Conservation (phyloP, 2,888 invertebrate genomes). For the Notocelia uddmanniana region DNA sequence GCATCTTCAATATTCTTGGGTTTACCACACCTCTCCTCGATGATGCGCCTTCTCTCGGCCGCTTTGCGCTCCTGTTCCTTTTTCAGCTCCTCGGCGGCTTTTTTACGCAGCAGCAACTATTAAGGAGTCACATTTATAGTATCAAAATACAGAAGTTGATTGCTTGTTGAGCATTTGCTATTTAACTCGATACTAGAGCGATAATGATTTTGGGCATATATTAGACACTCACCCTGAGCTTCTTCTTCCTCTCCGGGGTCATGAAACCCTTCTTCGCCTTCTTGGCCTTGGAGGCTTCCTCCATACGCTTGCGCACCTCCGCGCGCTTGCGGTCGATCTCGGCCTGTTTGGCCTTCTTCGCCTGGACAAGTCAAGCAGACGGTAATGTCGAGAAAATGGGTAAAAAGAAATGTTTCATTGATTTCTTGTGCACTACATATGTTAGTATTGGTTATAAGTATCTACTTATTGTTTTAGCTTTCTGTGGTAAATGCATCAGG, state of each 20-base stretch:
- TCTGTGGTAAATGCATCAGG: no score
- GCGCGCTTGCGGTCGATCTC: constrained; percentile 99
- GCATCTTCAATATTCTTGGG: constrained; percentile 96
- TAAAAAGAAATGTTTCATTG: constrained; percentile 11
- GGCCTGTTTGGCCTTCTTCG: constrained; percentile 98
- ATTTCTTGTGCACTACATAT: neutral
- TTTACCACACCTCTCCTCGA: constrained; percentile 97
- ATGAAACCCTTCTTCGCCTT: constrained; percentile 99
- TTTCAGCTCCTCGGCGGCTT: constrained; percentile 99
- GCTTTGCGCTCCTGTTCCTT: constrained; percentile 99
- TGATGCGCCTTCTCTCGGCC: constrained; percentile 98
- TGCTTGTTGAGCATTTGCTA: neutral
- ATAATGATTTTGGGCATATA: neutral
- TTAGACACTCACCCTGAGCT: constrained; percentile 94
- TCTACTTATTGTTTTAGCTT: no score
- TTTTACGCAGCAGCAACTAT: constrained; percentile 99
- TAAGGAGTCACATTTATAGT: constrained; percentile 24
- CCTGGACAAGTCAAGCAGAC: constrained; percentile 86
- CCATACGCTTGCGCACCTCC: constrained; percentile 99
- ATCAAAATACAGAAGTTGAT: neutral
- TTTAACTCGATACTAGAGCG: neutral
- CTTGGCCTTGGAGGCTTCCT: constrained; percentile 99
- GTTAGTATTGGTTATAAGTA: neutral
- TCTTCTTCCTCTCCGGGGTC: constrained; percentile 99
- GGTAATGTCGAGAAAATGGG: constrained; percentile 50